Evolutionary conservation across 2,797 vertebrate genomes (phyloP).

Genomic region (Coranthus polyacanthus): DNA sequence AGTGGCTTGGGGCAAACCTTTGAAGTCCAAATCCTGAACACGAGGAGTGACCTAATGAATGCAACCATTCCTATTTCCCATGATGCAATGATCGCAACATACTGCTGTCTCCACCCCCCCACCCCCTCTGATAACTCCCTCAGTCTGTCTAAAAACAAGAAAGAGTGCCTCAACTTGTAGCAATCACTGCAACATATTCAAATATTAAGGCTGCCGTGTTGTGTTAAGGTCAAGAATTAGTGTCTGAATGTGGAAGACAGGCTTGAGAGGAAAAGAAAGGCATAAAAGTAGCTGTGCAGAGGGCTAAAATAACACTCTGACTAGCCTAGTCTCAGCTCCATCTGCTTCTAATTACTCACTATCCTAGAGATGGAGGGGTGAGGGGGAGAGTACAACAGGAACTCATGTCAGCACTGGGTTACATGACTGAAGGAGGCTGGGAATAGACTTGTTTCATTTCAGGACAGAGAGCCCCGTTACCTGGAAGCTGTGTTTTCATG

Average conservation of each 20-base stretch:
- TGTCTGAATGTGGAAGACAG: constrained; percentile 86
- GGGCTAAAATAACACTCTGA: constrained; percentile 98
- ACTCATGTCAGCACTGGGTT: constrained; percentile 67
- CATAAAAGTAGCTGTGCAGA: constrained; percentile 83
- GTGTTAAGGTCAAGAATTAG: constrained; percentile 73
- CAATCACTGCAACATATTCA: constrained; percentile 56
- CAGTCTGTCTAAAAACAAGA: constrained; percentile 42
- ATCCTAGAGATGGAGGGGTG: constrained; percentile 81
- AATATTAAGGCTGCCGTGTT: constrained; percentile 54
- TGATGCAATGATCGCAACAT: constrained; percentile 43
- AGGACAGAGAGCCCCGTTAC: constrained; percentile 31
- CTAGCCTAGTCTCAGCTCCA: constrained; percentile 88
- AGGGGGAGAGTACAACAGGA: constrained; percentile 60
- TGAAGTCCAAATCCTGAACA: constrained; percentile 63
- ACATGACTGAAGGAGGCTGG: constrained; percentile 58
- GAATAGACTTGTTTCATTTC: constrained; percentile 63
- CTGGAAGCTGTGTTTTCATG: constrained; percentile 55
- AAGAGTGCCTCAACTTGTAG: constrained; percentile 44
- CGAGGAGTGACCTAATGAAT: constrained; percentile 64
- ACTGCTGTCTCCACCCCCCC: neutral
- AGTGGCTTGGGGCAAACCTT: constrained; percentile 63
- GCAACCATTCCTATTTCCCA: constrained; percentile 55
- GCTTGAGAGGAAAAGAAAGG: constrained; percentile 85
- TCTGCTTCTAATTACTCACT: constrained; percentile 97
- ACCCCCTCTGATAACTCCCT: constrained; percentile 17